A percentile compares a stretch with the other conserved stretches of the same genome.
Conservation (phyloP, 2,113 vertebrate genomes). For the Cepphus grylle region DNA sequence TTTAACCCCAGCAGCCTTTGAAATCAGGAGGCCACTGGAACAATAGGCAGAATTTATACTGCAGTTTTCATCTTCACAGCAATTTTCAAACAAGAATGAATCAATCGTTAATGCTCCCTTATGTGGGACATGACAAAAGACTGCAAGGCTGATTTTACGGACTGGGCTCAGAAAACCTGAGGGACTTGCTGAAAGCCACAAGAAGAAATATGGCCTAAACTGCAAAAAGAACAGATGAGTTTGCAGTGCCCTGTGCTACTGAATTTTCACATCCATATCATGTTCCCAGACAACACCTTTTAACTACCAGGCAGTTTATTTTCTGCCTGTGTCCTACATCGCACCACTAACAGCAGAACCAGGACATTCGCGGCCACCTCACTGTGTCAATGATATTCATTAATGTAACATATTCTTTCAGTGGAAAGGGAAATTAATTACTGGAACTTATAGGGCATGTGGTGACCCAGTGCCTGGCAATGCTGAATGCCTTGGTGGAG, state of each 20-base stretch:
- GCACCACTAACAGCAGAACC: background rate
- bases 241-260: background rate
- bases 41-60: constrained; percentile 34
- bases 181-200: background rate
- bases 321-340: background rate
- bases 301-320: background rate
- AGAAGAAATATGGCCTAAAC: background rate
- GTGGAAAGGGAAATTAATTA: background rate
- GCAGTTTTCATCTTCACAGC: constrained; percentile 25
- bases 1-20: constrained; percentile 28
- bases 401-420: background rate
- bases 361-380: background rate
- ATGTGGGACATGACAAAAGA: background rate
- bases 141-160: background rate
- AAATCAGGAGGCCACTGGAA: constrained; percentile 36
- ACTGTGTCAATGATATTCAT: background rate
- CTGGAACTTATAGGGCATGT: background rate
- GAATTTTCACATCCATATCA: background rate
- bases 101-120: constrained; percentile 17
- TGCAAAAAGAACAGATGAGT: background rate
- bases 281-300: background rate
- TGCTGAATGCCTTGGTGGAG: background rate
- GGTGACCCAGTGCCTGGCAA: background rate
- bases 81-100: constrained; percentile 47
- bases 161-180: background rate